Conservation (phyloP, 2,888 invertebrate genomes). For the Hydrotaea diabolus region DNA sequence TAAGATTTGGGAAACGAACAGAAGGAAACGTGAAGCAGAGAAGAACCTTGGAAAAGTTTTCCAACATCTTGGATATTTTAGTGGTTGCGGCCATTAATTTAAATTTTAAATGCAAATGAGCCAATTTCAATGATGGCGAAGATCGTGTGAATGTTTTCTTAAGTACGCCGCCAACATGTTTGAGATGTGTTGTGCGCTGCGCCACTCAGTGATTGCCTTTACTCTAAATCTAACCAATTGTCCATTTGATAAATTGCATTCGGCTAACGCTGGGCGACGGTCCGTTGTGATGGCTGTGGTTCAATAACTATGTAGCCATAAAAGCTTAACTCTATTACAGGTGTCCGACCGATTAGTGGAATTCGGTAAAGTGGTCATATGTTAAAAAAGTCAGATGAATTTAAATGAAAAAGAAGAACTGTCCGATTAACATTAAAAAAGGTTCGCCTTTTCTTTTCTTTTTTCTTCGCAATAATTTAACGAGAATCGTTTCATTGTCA, state of each 20-base stretch:
- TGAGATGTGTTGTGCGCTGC: background rate
- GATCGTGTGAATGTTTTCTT: constrained; percentile 54
- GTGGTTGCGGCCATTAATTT: constrained; percentile 77
- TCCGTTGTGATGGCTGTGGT: background rate
- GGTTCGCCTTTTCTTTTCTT: too few relatives aligned
- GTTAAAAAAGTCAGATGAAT: too few relatives aligned
- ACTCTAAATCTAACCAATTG: constrained; percentile 71
- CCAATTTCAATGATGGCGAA: constrained; percentile 75
- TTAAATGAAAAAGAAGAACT: too few relatives aligned
- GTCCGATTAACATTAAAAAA: too few relatives aligned
- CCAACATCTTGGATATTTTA: constrained; percentile 73
- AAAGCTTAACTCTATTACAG: background rate
- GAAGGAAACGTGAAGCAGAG: constrained; percentile 16
- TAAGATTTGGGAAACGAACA: constrained; percentile 62
- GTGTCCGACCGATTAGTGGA: background rate
- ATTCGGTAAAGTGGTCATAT: too few relatives aligned
- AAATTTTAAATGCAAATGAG: constrained; percentile 79
- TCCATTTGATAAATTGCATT: constrained; percentile 74
- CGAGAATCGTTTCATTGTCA: too few relatives aligned
- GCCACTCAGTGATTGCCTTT: background rate
- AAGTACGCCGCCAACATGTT: constrained; percentile 61
- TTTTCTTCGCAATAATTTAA: too few relatives aligned
- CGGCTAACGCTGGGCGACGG: background rate
- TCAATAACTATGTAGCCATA: background rate
- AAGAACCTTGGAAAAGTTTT: constrained; percentile 69